Base-by-base conservation (phyloP, 2,888 invertebrate species). In the Exephanes ischioxanthus region DNA sequence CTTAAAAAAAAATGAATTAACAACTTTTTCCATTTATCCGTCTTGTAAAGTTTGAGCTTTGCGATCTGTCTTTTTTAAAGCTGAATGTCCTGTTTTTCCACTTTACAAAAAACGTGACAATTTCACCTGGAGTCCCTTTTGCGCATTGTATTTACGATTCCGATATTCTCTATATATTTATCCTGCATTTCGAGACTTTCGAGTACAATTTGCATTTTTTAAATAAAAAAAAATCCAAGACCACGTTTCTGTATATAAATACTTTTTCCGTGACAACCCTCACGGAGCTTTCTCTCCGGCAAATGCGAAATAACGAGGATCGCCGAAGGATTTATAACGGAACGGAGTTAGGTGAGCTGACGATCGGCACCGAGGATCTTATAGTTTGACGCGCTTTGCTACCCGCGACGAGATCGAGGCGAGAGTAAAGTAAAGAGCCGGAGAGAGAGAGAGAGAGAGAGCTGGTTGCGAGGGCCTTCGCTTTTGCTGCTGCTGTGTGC, bases 361-460 rank as follows among this genome's bases (percentile, higher is more conserved):
- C 80, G 80, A 77, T 77, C 66, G 77, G 45, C 30, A 58, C 66
- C 30, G 33, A 33, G 58, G 48, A 79, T 79, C 79, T 79, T 61
- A 61, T 76, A 41, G 75, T 75, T 79, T 81, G 66, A 81, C 70
- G 63, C 66, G 73, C 71, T 81, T 70, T 73, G 77, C 30, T 63
- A 73, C 51, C 33, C 22, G 41, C 73, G 78, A 85, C 78, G 67
- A 73, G 78, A 68, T 77, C 72, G 79, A 83, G 76, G 73, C 58
- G 78, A 78, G 73, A 83, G 80, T 55, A 75, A 58, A 81, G 81
- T 66, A 53, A 41, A 80, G 67, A 79, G 41, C 55, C n/a, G 19
- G 41, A 53, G 51, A 80, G 66, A 78, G 41, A 37, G 33, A 33
- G 2, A 1, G 37, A 37, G 37, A 53, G 41, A 80, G 67, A 75